A percentile compares a stretch with the other conserved stretches of the same genome.
Evolutionary conservation across 2,888 invertebrate species (phyloP).

Genomic region (Phragmatobia fuliginosa): DNA sequence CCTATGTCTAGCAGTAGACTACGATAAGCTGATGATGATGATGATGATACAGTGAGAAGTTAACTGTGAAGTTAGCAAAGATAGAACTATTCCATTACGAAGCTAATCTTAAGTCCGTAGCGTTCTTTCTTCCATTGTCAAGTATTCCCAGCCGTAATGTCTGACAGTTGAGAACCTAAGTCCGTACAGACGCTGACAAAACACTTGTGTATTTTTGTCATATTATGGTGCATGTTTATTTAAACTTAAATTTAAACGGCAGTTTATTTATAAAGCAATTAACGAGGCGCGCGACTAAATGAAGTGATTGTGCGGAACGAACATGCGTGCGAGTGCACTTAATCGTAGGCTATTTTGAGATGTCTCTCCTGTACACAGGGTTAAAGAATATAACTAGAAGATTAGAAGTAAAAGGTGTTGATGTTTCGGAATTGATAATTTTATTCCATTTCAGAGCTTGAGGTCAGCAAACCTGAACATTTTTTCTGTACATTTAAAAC

Average conservation of each 20-base stretch:
- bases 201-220: background rate
- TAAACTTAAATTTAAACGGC: no score
- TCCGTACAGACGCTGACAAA: background rate
- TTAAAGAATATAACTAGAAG: background rate
- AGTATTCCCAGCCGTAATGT: background rate
- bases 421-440: background rate
- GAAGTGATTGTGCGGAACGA: constrained; percentile 46
- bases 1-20: no score
- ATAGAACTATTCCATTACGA: background rate
- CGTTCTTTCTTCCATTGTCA: background rate
- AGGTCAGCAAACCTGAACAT: background rate
- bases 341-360: constrained; percentile 44
- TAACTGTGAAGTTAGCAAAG: background rate
- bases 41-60: background rate
- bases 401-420: background rate
- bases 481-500: no score
- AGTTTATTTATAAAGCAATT: constrained; percentile 66
- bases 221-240: constrained; percentile 12
- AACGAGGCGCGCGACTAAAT: constrained; percentile 49
- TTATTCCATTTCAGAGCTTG: no score
- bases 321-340: constrained; percentile 35
- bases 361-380: background rate
- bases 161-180: background rate
- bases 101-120: background rate
- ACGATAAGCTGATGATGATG: no score